Evolutionary conservation across 2,113 vertebrate species (phyloP).

Genomic region (Oxygymnocypris stewartii): DNA sequence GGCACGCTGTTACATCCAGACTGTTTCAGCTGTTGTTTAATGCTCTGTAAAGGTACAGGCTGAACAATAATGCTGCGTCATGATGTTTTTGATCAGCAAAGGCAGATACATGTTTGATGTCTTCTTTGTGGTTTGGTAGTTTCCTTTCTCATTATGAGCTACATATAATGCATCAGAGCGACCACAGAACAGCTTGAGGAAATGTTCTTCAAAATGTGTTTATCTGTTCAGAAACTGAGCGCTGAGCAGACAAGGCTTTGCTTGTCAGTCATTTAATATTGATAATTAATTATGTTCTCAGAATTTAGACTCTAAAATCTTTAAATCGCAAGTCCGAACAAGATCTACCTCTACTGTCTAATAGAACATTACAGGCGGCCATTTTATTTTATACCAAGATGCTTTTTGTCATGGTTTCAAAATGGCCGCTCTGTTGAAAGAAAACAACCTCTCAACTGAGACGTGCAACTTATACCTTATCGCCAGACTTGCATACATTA

Average conservation of each 20-base stretch:
- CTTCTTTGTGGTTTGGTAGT: background rate
- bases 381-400: conserved; percentile 51
- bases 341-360: background rate
- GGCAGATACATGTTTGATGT: background rate
- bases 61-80: conserved; percentile 3
- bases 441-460: background rate
- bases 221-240: background rate
- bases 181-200: background rate
- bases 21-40: background rate
- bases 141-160: conserved; percentile 10
- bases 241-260: background rate
- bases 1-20: background rate
- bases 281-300: background rate
- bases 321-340: background rate
- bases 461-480: background rate
- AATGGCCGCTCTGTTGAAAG: conserved; percentile 56
- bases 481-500: background rate
- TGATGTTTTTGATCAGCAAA: background rate
- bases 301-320: background rate
- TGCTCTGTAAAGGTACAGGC: background rate
- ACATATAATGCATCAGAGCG: background rate
- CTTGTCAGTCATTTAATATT: background rate
- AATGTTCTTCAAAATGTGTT: background rate
- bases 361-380: conserved; percentile 45
- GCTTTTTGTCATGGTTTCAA: conserved; percentile 41